Percentiles rank a stretch among this genome's conserved stretches.
Conservation (phyloP, 2,888 invertebrate species). For the Heliconius hortense region DNA sequence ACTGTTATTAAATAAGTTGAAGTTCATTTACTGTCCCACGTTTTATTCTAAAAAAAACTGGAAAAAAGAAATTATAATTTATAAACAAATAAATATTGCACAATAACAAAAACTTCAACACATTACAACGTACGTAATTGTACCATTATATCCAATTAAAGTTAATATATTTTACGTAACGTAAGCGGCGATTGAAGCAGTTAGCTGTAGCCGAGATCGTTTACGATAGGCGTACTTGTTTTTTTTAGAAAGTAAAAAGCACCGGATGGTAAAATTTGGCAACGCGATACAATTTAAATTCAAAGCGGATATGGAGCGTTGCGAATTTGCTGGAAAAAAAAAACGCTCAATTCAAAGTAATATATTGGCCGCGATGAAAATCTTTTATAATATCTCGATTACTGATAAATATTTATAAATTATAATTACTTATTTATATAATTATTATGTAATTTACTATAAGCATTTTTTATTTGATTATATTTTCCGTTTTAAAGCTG, state of each 20-base stretch:
- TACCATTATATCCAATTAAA: neutral
- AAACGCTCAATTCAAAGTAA: neutral
- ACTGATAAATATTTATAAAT: neutral
- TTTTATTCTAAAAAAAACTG: neutral
- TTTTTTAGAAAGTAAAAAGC: slow-evolving; percentile 43
- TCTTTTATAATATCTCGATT: neutral
- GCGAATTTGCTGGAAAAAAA: neutral
- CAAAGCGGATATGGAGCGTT: slow-evolving; percentile 16
- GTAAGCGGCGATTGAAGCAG: slow-evolving; percentile 42
- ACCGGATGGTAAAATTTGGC: slow-evolving; percentile 21
- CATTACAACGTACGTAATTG: neutral
- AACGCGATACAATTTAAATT: slow-evolving; percentile 32
- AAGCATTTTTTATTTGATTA: neutral
- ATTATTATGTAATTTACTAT: neutral
- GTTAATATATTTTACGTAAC: slow-evolving; percentile 49
- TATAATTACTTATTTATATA: neutral
- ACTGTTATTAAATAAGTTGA: neutral
- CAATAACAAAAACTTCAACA: neutral
- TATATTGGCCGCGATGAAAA: neutral
- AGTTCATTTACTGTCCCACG: neutral
- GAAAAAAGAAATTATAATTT: neutral
- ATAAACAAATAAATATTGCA: slow-evolving; percentile 8
- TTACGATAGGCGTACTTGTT: slow-evolving; percentile 38
- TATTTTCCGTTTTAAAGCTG: too few species aligned
- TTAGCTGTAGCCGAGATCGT: slow-evolving; percentile 31